Percentiles rank a stretch among this genome's conserved stretches.
phyloP scores from a whole-genome alignment of 1,140 invertebrate species.

The Copidosoma floridanum region DNA sequence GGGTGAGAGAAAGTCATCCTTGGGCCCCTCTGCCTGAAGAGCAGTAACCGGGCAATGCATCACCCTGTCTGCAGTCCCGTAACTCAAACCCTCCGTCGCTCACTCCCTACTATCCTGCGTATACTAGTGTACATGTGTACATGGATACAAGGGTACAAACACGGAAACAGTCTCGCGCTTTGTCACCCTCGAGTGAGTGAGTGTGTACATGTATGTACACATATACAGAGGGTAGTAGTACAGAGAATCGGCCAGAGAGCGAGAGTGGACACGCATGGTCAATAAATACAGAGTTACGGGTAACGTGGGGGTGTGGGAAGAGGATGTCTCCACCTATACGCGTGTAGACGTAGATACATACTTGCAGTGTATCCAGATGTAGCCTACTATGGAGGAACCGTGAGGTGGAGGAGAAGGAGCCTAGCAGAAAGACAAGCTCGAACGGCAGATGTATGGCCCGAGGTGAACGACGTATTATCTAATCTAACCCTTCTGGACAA shows the following conservation, averaged over 20 bases:
- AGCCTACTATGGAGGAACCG: too few relatives aligned
- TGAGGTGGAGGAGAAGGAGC: constrained; percentile 23
- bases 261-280: constrained; percentile 45
- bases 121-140: background rate
- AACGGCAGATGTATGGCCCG: constrained; percentile 49
- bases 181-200: too few relatives aligned
- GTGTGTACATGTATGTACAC: constrained; percentile 17
- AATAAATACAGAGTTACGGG: constrained; percentile 45
- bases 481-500: constrained; percentile 56
- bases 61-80: constrained; percentile 56
- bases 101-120: background rate
- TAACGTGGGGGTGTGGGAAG: too few relatives aligned
- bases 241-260: constrained; percentile 24
- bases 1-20: constrained; percentile 52
- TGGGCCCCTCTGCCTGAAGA: too few relatives aligned
- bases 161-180: constrained; percentile 27
- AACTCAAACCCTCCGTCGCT: constrained; percentile 48
- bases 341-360: too few relatives aligned
- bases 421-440: constrained; percentile 43
- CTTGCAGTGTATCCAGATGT: too few relatives aligned
- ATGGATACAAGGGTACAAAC: background rate
- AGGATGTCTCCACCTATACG: too few relatives aligned
- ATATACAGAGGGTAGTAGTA: background rate
- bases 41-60: constrained; percentile 54
- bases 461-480: constrained; percentile 53